Conservation (phyloP, 2,113 vertebrate genomes). For the Dasypus novemcinctus region DNA sequence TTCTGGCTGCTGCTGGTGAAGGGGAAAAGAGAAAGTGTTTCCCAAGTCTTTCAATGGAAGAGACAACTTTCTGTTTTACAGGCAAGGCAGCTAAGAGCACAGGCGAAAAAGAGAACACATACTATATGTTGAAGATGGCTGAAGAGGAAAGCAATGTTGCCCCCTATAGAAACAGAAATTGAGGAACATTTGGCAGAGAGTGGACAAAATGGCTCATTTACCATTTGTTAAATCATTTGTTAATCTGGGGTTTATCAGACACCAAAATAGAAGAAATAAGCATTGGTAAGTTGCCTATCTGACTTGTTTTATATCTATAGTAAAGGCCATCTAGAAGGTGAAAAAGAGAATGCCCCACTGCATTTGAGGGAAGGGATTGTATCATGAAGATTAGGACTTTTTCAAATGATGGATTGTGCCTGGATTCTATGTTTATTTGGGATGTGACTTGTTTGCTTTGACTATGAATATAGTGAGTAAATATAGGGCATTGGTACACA, state of each 20-base stretch:
- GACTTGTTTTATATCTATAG: not conserved
- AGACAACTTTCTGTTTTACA: not conserved
- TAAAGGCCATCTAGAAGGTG: not conserved
- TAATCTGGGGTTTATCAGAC: not conserved
- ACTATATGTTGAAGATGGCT: slow-evolving; percentile 63
- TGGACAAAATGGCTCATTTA: slow-evolving; percentile 57
- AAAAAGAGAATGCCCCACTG: not conserved
- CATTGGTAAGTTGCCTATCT: not conserved
- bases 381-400: not conserved
- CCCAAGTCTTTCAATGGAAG: slow-evolving; percentile 15
- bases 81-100: slow-evolving; percentile 14
- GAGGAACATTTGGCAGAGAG: slow-evolving; percentile 68
- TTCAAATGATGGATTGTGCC: not conserved
- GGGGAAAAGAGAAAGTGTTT: not conserved
- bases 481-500: not conserved
- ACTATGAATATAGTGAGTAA: not conserved
- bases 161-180: slow-evolving; percentile 76
- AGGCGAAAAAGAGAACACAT: slow-evolving; percentile 58
- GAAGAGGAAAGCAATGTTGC: slow-evolving; percentile 66
- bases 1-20: not conserved
- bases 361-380: not conserved
- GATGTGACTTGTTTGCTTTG: not conserved
- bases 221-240: no score
- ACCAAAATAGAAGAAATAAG: not conserved
- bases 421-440: not conserved